A percentile compares a stretch with the other conserved stretches of the same genome.
Conservation (phyloP, 2,797 vertebrate genomes). For the Chelon labrosus region DNA sequence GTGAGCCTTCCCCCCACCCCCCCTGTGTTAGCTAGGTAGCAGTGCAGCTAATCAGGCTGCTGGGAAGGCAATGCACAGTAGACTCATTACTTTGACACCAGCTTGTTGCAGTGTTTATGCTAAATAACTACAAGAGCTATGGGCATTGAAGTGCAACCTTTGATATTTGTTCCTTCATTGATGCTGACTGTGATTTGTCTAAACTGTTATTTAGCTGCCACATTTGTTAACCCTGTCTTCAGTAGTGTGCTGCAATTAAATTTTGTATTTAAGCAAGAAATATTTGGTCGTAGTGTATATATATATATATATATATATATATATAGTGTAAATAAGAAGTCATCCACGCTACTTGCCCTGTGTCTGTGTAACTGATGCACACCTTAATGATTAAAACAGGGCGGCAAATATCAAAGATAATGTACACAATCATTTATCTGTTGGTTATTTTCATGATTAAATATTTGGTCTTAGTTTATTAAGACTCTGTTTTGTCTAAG, state of each 20-base stretch:
- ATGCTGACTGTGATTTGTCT: neutral
- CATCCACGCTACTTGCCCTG: neutral
- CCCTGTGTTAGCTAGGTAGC: constrained; percentile 44
- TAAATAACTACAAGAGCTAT: neutral
- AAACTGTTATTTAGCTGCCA: neutral
- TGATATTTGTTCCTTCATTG: neutral
- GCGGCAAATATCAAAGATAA: neutral
- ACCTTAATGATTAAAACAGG: neutral
- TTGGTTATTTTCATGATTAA: neutral
- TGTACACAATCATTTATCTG: neutral
- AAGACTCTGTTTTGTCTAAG: neutral
- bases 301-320: too few relatives aligned
- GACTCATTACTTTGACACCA: constrained; percentile 5
- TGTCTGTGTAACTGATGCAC: neutral
- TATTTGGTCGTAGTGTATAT: too few relatives aligned
- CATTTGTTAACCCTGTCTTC: neutral
- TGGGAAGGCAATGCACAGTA: neutral
- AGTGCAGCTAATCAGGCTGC: constrained; percentile 32
- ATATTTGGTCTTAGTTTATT: neutral
- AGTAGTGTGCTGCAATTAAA: neutral
- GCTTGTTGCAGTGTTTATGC: too few relatives aligned
- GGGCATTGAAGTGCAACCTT: too few relatives aligned
- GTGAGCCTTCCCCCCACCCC: neutral
- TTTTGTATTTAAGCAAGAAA: neutral
- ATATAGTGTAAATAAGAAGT: neutral